Percentiles rank a stretch among this genome's conserved stretches.
Evolutionary conservation across 2,888 invertebrate genomes (phyloP).

Genomic region (Coenonympha arcania): DNA sequence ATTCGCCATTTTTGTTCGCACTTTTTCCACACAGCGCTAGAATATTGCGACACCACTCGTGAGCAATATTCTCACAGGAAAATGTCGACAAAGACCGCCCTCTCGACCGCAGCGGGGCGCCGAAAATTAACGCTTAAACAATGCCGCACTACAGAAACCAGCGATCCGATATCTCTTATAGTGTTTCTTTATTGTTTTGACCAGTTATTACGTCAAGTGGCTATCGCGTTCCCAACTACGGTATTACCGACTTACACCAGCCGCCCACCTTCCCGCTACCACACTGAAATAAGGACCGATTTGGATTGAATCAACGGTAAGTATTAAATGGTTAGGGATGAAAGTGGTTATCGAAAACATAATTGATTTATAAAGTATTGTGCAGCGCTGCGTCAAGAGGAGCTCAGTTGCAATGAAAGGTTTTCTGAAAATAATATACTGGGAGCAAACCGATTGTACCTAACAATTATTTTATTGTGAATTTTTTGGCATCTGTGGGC

Average conservation of each 20-base stretch:
- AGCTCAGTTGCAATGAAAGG: conserved; percentile 21
- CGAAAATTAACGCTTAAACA: conserved; percentile 51
- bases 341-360: conserved; percentile 64
- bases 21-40: conserved; percentile 14
- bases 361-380: conserved; percentile 51
- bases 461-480: conserved; percentile 19
- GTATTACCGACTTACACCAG: conserved; percentile 25
- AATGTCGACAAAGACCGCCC: conserved; percentile 35
- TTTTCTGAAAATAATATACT: conserved; percentile 50
- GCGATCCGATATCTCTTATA: conserved; percentile 54
- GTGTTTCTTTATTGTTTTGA: conserved; percentile 62
- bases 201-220: conserved; percentile 60
- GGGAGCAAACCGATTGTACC: conserved; percentile 22
- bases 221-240: conserved; percentile 52
- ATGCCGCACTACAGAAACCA: conserved; percentile 52
- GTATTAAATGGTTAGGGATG: conserved; percentile 37
- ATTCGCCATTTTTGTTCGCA: background rate
- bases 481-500: conserved; percentile 16
- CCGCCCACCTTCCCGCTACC: conserved; percentile 28
- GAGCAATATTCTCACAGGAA: conserved; percentile 65
- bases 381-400: conserved; percentile 31
- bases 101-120: conserved; percentile 34
- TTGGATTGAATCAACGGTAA: background rate
- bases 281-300: conserved; percentile 23
- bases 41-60: conserved; percentile 33